Evolutionary conservation across 2,888 invertebrate genomes (phyloP), one percentile per base, ranked within the genome.

Genomic region (Agelastica alni): DNA sequence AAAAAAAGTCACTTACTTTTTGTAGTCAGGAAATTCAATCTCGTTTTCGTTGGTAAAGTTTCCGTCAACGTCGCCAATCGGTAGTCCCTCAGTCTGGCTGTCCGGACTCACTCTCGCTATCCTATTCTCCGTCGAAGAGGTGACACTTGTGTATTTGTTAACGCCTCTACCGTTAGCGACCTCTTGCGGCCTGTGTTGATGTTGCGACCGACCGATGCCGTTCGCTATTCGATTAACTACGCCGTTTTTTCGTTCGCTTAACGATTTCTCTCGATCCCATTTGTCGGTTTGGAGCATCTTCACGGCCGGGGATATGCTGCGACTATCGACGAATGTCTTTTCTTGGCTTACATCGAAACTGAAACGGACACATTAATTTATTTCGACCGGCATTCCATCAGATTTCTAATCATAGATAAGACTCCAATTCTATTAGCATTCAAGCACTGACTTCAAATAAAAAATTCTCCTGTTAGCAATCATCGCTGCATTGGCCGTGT

Each of bases 1-100:
- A 12, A 13, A 22, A 37, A 13, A 17, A 10, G 6, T 2, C 4
- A 51, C 81, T 80, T 73, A 85, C 85, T 78, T 79, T 71, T 82
- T 76, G 75, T 82, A 85, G 67, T 83, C 82, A 31, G 75, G 76
- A 64, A 69, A 73, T 54, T 72, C 73, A 7, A 66, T 60, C 18
- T 61, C 66, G 20, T 54, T 49, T 47, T 46, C 55, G 53, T 60
- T 48, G 60, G 63, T 49, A 60, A 59, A 53, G 13, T 62, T 60
- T 31, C 58, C 54, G 28, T 59, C 59, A 12, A 64, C 32, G 12
- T 55, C 51, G 14, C 48, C 42, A 4, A 53, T 32, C n/a, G 58
- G 68, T 53, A 64, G 53, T 14, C 56, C 59, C 42, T 78, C 77
- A 52, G 75, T 72, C 53, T 76, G 77, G 66, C 77, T 77, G 56